phyloP scores from a whole-genome alignment of 2,113 vertebrate genomes.

The Dascyllus trimaculatus region DNA sequence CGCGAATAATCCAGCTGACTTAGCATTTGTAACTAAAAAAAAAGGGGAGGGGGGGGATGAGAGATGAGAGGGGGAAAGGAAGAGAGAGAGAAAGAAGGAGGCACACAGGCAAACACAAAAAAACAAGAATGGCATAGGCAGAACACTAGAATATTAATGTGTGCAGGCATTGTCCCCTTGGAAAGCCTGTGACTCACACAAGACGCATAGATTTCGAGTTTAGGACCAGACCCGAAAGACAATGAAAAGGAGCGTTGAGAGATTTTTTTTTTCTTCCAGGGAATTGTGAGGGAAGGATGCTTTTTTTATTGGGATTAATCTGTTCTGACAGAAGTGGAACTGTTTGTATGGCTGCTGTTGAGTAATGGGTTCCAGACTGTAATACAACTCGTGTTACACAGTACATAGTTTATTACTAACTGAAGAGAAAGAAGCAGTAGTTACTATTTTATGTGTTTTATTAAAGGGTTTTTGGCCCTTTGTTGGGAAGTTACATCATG shows the following conservation, averaged over 20 bases:
- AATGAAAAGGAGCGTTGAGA: conserved; percentile 22
- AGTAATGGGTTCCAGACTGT: conserved; percentile 4
- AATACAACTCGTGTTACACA: neutral
- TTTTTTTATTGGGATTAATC: conserved; percentile 37
- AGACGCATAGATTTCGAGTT: conserved; percentile 38
- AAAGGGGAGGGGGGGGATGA: conserved; percentile 44
- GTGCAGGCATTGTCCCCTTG: conserved; percentile 33
- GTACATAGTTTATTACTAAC: conserved; percentile 1
- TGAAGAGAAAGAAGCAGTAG: neutral
- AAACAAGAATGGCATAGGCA: conserved; percentile 45
- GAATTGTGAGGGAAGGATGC: conserved; percentile 17
- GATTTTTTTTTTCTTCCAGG: conserved; percentile 9
- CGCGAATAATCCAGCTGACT: conserved; percentile 73
- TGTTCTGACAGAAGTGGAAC: conserved; percentile 42
- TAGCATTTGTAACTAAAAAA: conserved; percentile 64
- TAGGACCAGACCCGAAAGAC: conserved; percentile 40
- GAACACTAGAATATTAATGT: conserved; percentile 62
- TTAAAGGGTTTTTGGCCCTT: neutral
- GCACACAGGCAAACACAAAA: conserved; percentile 43
- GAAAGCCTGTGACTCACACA: conserved; percentile 50
- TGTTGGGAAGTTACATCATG: neutral
- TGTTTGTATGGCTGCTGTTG: conserved; percentile 10
- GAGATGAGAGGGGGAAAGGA: conserved; percentile 3
- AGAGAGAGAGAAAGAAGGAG: neutral
- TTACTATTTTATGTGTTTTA: neutral